Base-by-base conservation (phyloP, 2,888 invertebrate genomes). In the Pachliopta kotzebuea region DNA sequence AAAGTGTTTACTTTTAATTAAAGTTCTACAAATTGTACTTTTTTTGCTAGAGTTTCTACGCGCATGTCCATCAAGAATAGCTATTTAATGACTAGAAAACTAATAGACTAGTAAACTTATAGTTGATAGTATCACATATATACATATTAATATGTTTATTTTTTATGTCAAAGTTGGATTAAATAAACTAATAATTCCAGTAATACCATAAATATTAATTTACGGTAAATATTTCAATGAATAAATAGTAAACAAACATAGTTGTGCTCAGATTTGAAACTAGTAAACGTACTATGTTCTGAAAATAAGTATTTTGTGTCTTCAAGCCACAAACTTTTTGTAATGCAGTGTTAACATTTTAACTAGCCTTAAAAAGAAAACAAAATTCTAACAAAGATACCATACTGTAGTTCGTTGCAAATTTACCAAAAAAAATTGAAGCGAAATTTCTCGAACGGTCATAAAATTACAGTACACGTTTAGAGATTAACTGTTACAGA, bases 401-500 rank as follows among this genome's bases (percentile, higher is more conserved):
- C 26, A 26, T n/a, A 26, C 6, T 11, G 11, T 8, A 45, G 11
- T 45, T n/a, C 6, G 42, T 45, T n/a, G 45, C 4, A 45, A 45
- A 45, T 45, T 45, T 45, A 45, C 8, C 50, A 64, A 59, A 23
- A 57, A 37, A n/a, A 57, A 14, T 21, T 61, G 18, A 23, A 42
- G 49, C 31, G 37, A 52, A 59, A 59, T 45, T 58, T 66, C 37
- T 24, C 26, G 55, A 55, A 21, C 37, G 50, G 17, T 4, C 24
- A 62, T 59, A 29, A 59, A 62, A 62, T 54, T 21, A 31, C 50
- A 61, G 55, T 53, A 50, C 52, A 59, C 37, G 49, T 52, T 6
- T 64, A 42, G 21, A 42, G 56, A 56, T 62, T 31, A 58, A 58
- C 62, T 65, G 62, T 59, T 52, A 62, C 37, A 61, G 58, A 65